Evolutionary conservation across 2,113 vertebrate species (phyloP).

Genomic region (Illadopsis cleaveri): DNA sequence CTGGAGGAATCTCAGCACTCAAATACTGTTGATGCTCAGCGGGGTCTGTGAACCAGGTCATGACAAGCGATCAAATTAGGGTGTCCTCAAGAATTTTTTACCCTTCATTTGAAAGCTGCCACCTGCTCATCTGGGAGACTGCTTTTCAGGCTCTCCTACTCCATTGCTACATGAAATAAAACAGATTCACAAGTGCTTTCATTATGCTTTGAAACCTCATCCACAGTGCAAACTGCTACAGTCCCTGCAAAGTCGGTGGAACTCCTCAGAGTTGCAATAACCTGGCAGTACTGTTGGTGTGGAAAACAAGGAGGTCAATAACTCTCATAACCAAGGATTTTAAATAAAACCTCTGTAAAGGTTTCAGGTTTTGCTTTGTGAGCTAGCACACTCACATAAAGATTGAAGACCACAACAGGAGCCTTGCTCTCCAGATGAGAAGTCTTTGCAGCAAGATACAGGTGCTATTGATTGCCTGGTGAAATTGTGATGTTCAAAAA

Average conservation of each 20-base stretch:
- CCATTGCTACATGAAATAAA: neutral
- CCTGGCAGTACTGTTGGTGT: neutral
- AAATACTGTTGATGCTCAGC: neutral
- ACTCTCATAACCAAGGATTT: neutral
- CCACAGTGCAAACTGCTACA: neutral
- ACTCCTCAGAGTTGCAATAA: neutral
- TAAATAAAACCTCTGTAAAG: neutral
- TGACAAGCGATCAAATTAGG: neutral
- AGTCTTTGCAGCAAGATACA: neutral
- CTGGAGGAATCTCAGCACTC: neutral
- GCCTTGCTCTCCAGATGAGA: neutral
- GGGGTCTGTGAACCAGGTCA: neutral
- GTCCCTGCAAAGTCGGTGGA: accelerated
- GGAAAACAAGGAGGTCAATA: neutral
- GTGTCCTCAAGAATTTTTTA: neutral
- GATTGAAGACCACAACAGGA: neutral
- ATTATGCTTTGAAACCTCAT: constrained; percentile 24
- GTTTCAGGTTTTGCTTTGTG: constrained; percentile 2
- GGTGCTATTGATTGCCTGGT: neutral
- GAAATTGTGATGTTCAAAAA: neutral
- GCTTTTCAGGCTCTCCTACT: neutral
- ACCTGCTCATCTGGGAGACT: neutral
- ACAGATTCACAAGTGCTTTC: neutral
- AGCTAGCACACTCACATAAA: neutral
- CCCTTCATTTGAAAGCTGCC: neutral